These are phyloP conservation scores for Hypomecis punctinalis DNA, from an alignment of 2,888 invertebrate species.

Conservation along the genomic window DNA sequence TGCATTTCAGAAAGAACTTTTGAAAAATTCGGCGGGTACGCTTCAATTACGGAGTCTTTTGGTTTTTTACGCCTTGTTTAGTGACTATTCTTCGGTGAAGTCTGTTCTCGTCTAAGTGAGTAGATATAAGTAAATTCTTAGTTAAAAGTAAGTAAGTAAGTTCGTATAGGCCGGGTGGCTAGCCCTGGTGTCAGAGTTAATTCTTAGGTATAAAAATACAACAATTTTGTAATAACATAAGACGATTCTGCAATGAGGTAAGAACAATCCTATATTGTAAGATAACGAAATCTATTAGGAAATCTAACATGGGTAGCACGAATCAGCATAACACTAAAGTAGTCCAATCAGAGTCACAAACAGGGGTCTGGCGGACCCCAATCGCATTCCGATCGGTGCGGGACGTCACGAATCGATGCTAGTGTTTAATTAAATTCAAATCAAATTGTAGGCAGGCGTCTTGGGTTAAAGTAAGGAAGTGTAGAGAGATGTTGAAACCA, in stretches of 20 bases:
- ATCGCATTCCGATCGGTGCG: conserved; percentile 42
- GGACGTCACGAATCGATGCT: conserved; percentile 63
- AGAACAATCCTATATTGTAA: too few species aligned
- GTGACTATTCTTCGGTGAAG: conserved; percentile 13
- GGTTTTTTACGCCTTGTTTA: conserved; percentile 28
- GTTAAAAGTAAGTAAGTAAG: too few species aligned
- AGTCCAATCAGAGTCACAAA: conserved; percentile 41
- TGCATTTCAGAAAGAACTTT: conserved; percentile 39
- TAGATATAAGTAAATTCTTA: too few species aligned
- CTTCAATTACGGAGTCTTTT: conserved; percentile 35
- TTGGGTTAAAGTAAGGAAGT: conserved; percentile 44
- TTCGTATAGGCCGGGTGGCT: too few species aligned
- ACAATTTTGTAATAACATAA: too few species aligned
- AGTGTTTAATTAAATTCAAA: conserved; percentile 78
- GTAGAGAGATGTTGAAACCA: conserved; percentile 49
- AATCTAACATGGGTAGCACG: too few species aligned
- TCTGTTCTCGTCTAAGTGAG: not conserved
- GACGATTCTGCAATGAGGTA: too few species aligned
- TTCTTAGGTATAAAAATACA: too few species aligned
- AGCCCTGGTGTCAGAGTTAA: too few species aligned
- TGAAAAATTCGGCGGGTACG: conserved; percentile 37
- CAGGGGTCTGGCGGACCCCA: conserved; percentile 38
- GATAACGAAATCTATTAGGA: too few species aligned
- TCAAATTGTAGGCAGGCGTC: conserved; percentile 76
- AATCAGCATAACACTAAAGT: conserved; percentile 40